Evolutionary conservation across 2,888 invertebrate species (phyloP), one percentile per base, ranked within the genome.

Genomic region (Cryptophagus acutangulus): DNA sequence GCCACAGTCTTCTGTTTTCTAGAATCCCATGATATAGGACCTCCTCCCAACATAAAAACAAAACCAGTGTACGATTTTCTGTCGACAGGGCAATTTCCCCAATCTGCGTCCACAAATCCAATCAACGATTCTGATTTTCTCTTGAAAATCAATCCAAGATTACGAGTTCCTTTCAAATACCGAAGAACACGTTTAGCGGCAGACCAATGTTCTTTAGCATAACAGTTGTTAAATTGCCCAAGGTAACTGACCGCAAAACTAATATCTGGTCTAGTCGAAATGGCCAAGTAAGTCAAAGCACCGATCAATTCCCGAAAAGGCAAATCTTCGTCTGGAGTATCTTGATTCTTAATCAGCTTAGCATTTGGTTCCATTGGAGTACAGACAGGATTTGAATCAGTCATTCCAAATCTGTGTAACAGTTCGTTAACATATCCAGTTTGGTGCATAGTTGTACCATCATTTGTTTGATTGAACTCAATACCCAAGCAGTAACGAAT

Each of bases 51-150:
- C 9, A 30, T 46, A 20, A 52, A 57, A 29, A 17, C 15, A 30
- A 49, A 54, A 1, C 58, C 52, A 2, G 53, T 44, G 15, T 41
- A 52, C 1, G 54, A 58, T 20, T 38, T 43, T 26, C 57, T 25
- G 34, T 51, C 49, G 2, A 33, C 34, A 1, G 30, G 9, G 30
- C 46, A 40, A 14, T 13, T 36, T n/a, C 33, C 49, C 48, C 48
- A 45, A 28, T 52, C 65, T 0, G 61, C 49, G 45, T 64, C 63
- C 2, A 46, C 48, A n/a, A n/a, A n/a, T n/a, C n/a, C n/a, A n/a
- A n/a, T n/a, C n/a, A n/a, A n/a, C n/a, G n/a, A 10, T 36, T 29
- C n/a, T 12, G 17, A 1, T 13, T 31, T 29, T 26, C 14, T 15
- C 26, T 30, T 33, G 38, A 47, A 63, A 3, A 20, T 12, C 3